Base-by-base conservation (phyloP, 2,113 vertebrate species). In the Trogon surrucura region DNA sequence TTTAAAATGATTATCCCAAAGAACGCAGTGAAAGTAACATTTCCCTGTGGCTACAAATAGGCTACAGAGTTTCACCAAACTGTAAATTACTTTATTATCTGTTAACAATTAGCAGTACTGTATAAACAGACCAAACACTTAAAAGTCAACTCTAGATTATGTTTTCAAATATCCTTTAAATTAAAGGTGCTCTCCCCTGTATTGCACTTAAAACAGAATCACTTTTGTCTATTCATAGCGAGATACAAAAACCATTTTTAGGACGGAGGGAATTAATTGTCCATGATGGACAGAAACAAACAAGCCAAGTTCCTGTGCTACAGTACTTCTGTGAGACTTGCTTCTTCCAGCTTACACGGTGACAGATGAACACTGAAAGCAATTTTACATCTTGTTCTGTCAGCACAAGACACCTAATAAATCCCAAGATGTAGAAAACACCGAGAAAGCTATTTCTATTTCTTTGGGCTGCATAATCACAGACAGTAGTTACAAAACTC, bases 391-490 rank as follows among this genome's bases (percentile, higher is more conserved):
- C 64, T 91, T 92, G 50, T 93, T 80, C 87, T 93, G 56, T 70
- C 78, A 94, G 87, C 61, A 92, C 23, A 70, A 92, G 80, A 84
- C 34, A 91, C 22, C 44, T 67, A 97, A 92, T 83, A 93, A 97
- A 89, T 71, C 58, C 65, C 69, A 77, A 81, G n/a, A 50, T 26
- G 11, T 0, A 83, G 48, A 73, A 86, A 64, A 80, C 69, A 61
- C 32, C 18, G 9, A 71, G 82, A 91, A 81, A 69, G 80, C 15
- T 41, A 73, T 78, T n/a, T 36, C 27, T 77, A 14, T 19, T 94
- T 91, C 30, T 64, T 81, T 67, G 21, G 10, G 30, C 85, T 77
- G 47, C 57, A 16, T 70, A 77, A 89, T 61, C 75, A 89, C 8
- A 91, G 47, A 25, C 69, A 81, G 56, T 27, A 67, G 29, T 45